Percentiles rank a stretch among this genome's conserved stretches.
phyloP scores from a whole-genome alignment of 2,113 vertebrate genomes.

The Heliornis fulica region DNA sequence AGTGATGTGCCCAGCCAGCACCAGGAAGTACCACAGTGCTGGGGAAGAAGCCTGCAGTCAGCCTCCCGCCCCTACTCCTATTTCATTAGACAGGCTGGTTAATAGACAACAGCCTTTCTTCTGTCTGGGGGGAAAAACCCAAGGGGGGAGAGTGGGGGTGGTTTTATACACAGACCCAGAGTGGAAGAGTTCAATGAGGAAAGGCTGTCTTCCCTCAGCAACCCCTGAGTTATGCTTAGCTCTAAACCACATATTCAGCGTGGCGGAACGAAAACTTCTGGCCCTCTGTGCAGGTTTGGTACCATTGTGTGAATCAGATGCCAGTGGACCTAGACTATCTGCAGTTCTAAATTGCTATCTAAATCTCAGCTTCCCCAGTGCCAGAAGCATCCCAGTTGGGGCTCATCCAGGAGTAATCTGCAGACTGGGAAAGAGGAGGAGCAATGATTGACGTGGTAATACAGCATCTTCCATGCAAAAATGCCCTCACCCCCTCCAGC shows the following conservation, averaged over 20 bases:
- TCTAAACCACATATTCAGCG: neutral
- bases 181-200: neutral
- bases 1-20: neutral
- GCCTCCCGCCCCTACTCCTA: neutral
- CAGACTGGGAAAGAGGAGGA: neutral
- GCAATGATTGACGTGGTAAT: neutral
- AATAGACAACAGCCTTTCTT: neutral
- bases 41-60: neutral
- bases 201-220: neutral
- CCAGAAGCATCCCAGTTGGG: neutral
- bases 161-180: neutral
- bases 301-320: neutral
- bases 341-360: neutral
- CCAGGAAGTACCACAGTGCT: neutral
- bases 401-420: neutral
- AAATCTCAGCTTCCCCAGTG: neutral
- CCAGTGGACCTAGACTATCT: neutral
- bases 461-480: slow-evolving; percentile 21
- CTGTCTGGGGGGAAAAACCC: too few species aligned
- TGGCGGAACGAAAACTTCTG: neutral
- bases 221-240: neutral
- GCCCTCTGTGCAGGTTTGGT: neutral
- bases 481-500: neutral
- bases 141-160: neutral
- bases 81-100: neutral